phyloP scores from a whole-genome alignment of 2,113 vertebrate genomes.

The Dicaeum eximium region DNA sequence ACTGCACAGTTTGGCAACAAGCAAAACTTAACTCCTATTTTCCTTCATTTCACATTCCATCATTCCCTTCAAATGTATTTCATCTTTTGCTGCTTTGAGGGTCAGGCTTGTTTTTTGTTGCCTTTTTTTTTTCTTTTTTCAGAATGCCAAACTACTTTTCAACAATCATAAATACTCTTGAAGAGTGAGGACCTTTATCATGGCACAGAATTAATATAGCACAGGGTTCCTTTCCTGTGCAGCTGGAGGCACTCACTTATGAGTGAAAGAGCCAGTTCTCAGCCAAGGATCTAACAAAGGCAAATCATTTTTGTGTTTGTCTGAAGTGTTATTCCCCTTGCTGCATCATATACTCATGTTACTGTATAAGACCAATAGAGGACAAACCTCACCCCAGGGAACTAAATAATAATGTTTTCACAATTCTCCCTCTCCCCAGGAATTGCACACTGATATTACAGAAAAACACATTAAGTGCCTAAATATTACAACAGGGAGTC shows the following conservation, averaged over 20 bases:
- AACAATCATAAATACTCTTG: background rate
- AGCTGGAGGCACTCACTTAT: background rate
- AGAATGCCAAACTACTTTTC: background rate
- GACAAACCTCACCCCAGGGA: background rate
- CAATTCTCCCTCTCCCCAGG: background rate
- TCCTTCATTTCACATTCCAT: background rate
- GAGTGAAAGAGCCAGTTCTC: background rate
- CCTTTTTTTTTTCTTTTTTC: background rate
- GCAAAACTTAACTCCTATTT: background rate
- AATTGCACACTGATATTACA: background rate
- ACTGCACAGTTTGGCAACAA: background rate
- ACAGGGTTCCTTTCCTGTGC: background rate
- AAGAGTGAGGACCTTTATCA: background rate
- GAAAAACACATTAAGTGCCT: background rate
- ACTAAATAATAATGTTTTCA: background rate
- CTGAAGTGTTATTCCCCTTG: background rate
- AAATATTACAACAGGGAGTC: background rate
- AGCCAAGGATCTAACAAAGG: background rate
- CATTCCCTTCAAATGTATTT: background rate
- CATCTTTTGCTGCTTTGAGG: background rate
- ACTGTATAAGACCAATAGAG: background rate
- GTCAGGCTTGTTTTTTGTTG: rapidly evolving
- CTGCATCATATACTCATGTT: background rate
- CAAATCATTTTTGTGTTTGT: background rate
- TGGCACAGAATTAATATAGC: background rate